phyloP scores from a whole-genome alignment of 2,113 vertebrate genomes.

The Scartelaos histophorus region DNA sequence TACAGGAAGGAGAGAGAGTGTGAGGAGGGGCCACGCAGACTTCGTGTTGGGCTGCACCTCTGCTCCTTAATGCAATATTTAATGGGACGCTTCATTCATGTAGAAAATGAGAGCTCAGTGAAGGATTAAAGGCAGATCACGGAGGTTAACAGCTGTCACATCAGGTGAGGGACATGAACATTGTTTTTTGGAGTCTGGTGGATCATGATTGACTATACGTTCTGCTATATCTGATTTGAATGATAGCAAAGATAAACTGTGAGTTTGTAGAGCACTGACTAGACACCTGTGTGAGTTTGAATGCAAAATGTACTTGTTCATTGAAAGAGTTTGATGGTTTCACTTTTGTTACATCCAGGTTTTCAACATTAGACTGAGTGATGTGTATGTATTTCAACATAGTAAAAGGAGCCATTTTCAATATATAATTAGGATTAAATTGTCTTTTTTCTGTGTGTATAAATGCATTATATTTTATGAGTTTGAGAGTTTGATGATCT shows the following conservation, averaged over 20 bases:
- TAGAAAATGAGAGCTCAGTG: conserved; percentile 58
- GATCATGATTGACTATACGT: not conserved
- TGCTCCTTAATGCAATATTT: conserved; percentile 38
- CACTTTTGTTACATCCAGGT: no score
- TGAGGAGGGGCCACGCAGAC: conserved; percentile 47
- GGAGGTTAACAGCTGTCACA: conserved; percentile 40
- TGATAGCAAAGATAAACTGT: not conserved
- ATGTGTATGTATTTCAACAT: not conserved
- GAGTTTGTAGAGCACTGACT: not conserved
- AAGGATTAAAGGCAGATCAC: conserved; percentile 35
- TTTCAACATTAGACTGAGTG: no score
- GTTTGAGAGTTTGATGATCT: not conserved
- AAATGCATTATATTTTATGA: no score
- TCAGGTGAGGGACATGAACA: conserved; percentile 67
- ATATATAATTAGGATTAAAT: not conserved
- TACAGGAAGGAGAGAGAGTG: conserved; percentile 34
- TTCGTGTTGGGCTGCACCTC: conserved; percentile 42
- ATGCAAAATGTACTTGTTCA: not conserved
- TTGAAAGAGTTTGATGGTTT: not conserved
- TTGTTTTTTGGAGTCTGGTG: not conserved
- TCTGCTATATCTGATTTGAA: not conserved
- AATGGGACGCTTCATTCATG: conserved; percentile 23
- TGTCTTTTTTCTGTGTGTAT: not conserved
- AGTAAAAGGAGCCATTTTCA: not conserved
- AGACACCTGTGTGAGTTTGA: not conserved